Percentiles rank a stretch among this genome's conserved stretches.
These are phyloP conservation scores for Tenodera sinensis DNA, from an alignment of 2,888 invertebrate species.

Conservation along the genomic window DNA sequence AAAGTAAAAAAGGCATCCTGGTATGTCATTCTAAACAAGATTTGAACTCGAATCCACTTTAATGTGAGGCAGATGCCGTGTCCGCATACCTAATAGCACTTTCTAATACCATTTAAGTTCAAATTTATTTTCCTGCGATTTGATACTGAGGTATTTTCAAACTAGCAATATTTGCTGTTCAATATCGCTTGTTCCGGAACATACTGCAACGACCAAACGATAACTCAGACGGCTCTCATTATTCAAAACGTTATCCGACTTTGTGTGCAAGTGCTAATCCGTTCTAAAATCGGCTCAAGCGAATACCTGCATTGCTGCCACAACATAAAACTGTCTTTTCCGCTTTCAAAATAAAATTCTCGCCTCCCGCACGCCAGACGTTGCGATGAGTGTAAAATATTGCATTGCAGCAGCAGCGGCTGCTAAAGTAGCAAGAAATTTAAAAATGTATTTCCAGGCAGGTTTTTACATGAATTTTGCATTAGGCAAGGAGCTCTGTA, in stretches of 20 bases:
- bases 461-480: neutral
- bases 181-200: neutral
- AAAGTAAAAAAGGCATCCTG: too few relatives aligned
- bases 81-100: too few relatives aligned
- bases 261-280: neutral
- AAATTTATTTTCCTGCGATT: too few relatives aligned
- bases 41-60: too few relatives aligned
- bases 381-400: neutral
- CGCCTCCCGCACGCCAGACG: neutral
- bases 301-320: neutral
- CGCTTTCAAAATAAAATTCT: neutral
- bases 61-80: too few relatives aligned
- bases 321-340: neutral
- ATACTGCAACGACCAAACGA: neutral
- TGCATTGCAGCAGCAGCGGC: neutral
- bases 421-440: neutral
- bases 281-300: neutral
- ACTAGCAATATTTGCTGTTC: too few relatives aligned
- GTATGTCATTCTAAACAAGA: too few relatives aligned
- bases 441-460: neutral
- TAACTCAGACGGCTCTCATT: neutral
- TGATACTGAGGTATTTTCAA: too few relatives aligned
- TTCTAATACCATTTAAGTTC: too few relatives aligned
- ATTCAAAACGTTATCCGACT: neutral
- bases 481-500: neutral